A percentile compares a stretch with the other conserved stretches of the same genome.
These are phyloP conservation scores for Heliconius melpomene DNA, from an alignment of 1,140 invertebrate species.

Conservation along the genomic window DNA sequence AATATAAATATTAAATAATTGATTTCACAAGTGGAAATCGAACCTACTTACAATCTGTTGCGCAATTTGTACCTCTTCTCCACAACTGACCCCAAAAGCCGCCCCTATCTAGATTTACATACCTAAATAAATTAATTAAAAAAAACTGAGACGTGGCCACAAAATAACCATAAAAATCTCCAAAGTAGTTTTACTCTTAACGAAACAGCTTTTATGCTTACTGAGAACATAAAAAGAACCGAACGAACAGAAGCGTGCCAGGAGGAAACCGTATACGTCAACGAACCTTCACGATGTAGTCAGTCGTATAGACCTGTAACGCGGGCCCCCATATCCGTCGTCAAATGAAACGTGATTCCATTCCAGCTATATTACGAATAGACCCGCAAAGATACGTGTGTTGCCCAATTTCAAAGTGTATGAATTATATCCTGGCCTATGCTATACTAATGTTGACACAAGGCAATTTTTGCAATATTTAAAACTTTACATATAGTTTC, in stretches of 20 bases:
- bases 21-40: too few relatives aligned
- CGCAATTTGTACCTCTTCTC: too few relatives aligned
- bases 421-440: not conserved
- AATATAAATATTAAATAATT: too few relatives aligned
- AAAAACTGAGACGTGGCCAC: too few relatives aligned
- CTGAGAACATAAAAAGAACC: constrained; percentile 56
- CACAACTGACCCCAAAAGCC: too few relatives aligned
- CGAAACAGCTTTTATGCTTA: constrained; percentile 40
- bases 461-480: not conserved
- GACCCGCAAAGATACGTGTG: constrained; percentile 36
- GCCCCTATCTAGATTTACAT: too few relatives aligned
- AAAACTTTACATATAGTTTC: not conserved
- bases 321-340: constrained; percentile 68
- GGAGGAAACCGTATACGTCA: constrained; percentile 67
- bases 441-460: not conserved
- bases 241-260: constrained; percentile 43
- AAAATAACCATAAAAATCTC: not conserved
- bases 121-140: too few relatives aligned
- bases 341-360: constrained; percentile 74
- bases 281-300: constrained; percentile 61
- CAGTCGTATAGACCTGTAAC: constrained; percentile 69
- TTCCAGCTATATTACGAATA: constrained; percentile 48
- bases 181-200: constrained; percentile 33
- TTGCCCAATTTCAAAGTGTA: constrained; percentile 35
- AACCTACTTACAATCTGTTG: too few relatives aligned